These are phyloP conservation scores for Bovichtus variegatus DNA, from an alignment of 2,797 vertebrate species.

Conservation along the genomic window DNA sequence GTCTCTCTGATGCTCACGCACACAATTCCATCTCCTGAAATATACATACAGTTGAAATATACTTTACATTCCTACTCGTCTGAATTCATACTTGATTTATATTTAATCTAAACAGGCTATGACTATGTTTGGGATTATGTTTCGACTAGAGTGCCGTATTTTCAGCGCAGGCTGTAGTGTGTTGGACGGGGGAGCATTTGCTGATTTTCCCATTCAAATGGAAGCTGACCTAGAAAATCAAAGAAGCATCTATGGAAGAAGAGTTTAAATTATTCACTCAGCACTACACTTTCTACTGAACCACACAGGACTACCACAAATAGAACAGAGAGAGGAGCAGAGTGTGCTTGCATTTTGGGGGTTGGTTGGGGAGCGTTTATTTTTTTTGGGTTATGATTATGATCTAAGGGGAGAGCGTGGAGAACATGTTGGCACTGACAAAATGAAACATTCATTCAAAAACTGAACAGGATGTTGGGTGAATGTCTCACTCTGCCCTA, in stretches of 20 bases:
- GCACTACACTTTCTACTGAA: constrained; percentile 77
- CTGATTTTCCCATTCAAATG: constrained; percentile 71
- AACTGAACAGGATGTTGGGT: not conserved
- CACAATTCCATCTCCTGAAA: constrained; percentile 6
- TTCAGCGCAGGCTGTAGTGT: constrained; percentile 14
- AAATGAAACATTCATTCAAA: not conserved
- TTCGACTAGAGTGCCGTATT: constrained; percentile 15
- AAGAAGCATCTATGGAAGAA: constrained; percentile 74
- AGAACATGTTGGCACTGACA: not conserved
- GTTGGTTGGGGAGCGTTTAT: constrained; percentile 19
- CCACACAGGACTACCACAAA: constrained; percentile 74
- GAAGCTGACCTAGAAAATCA: constrained; percentile 85
- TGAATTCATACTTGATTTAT: constrained; percentile 31
- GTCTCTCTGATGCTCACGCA: not conserved
- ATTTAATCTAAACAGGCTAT: constrained; percentile 38
- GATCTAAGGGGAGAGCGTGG: not conserved
- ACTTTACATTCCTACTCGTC: constrained; percentile 9
- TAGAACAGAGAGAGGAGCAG: constrained; percentile 70
- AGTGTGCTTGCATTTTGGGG: constrained; percentile 39
- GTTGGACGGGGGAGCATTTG: constrained; percentile 25
- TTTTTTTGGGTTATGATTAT: constrained; percentile 25
- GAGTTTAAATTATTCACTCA: constrained; percentile 85
- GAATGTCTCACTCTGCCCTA: not conserved
- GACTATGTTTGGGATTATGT: constrained; percentile 31
- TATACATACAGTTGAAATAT: constrained; percentile 9